These are phyloP conservation scores for Neuroscelio doddi DNA, from an alignment of 2,888 invertebrate genomes.

Conservation along the genomic window DNA sequence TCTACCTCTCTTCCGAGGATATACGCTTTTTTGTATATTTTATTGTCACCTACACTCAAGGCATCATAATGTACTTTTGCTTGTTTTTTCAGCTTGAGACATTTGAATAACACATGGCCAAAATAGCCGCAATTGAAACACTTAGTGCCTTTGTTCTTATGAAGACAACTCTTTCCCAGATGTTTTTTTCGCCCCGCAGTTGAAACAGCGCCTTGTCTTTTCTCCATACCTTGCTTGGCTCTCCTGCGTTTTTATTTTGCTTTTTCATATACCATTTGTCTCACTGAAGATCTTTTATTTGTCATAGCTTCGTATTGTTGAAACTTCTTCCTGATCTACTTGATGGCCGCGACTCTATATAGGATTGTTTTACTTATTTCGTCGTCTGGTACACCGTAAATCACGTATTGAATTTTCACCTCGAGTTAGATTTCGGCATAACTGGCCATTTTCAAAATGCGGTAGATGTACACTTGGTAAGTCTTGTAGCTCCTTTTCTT, in stretches of 20 bases:
- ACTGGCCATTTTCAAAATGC: slow-evolving; percentile 39
- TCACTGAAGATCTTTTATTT: not conserved
- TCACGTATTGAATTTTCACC: slow-evolving; percentile 8
- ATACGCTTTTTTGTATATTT: slow-evolving; percentile 29
- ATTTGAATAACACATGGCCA: slow-evolving; percentile 31
- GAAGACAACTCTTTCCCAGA: slow-evolving; percentile 25
- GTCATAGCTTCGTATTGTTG: not conserved
- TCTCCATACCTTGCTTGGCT: not conserved
- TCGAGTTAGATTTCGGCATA: slow-evolving; percentile 24
- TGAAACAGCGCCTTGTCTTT: too few species aligned
- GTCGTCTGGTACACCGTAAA: slow-evolving; percentile 17
- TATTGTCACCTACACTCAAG: slow-evolving; percentile 15
- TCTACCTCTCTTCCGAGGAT: slow-evolving; percentile 18
- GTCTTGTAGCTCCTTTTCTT: slow-evolving; percentile 26
- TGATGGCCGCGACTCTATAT: slow-evolving; percentile 10
- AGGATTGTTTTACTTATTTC: slow-evolving; percentile 21
- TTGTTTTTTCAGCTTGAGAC: not conserved
- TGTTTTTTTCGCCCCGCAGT: slow-evolving; percentile 1
- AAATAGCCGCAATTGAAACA: slow-evolving; percentile 32
- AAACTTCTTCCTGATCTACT: slow-evolving; percentile 17
- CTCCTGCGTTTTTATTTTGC: not conserved
- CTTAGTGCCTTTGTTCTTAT: slow-evolving; percentile 32
- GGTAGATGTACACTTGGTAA: slow-evolving; percentile 41
- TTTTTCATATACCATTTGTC: not conserved
- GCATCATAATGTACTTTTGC: slow-evolving; percentile 6